Base-by-base conservation (phyloP, 37 sponge, comb jelly and placozoan genomes). In the Beroe ovata region DNA sequence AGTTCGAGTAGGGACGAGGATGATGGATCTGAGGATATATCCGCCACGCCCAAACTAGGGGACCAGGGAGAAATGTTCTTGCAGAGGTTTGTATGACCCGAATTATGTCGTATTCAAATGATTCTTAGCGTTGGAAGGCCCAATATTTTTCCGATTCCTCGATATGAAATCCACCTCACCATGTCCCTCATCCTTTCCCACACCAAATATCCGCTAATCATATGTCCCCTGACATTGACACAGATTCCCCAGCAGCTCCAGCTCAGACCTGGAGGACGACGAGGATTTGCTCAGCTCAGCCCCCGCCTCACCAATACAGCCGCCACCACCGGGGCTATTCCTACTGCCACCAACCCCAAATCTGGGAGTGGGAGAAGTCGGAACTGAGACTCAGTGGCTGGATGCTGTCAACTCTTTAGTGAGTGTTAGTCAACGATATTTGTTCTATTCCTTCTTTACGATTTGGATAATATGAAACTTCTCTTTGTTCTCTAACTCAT, bases 1-100 rank as follows among this genome's bases (percentile, higher is more conserved):
- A 16, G 23, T 25, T 25, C 29, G 63, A 25, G 33, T 23, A 25
- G n/a, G 84, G 33, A 21, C 4, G 84, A 42, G 54, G 84, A 42
- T 36, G 38, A 77, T 25, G 84, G 33, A 20, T 21, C 22, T 14
- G 35, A 33, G 4, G 84, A 77, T 28, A 77, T 36, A 19, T 77
- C 84, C 84, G 84, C 84, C 28, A 77, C 84, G 0, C 84, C 84
- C 38, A 77, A 77, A 25, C 54, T 77, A 8, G 84, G 33, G 25
- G 35, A 69, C 32, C 38, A 16, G 18, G 71, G 38, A 3, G 38
- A 34, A 1, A 34, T 69, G 18, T 19, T 16, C 54, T 11, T 47
- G 11, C 54, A 47, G 54, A 47, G 54, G 54, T 47, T 6, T 16
- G 54, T n/a, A n/a, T n/a, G n/a, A n/a, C n/a, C n/a, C n/a, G n/a